These are phyloP conservation scores for Acleris holmiana DNA, from an alignment of 2,888 invertebrate genomes.

Conservation along the genomic window DNA sequence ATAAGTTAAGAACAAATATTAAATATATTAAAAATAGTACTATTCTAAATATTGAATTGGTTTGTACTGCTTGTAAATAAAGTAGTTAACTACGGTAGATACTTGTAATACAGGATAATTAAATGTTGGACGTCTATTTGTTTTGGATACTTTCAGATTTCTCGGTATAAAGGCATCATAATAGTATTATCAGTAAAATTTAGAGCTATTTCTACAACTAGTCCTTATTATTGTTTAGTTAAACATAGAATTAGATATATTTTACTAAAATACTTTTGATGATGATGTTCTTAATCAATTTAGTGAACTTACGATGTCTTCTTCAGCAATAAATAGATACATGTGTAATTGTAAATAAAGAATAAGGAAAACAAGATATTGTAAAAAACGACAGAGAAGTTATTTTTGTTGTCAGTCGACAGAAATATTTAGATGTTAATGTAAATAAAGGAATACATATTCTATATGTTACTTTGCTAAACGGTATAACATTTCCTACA, in stretches of 20 bases:
- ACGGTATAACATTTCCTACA: constrained; percentile 33
- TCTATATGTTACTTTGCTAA: constrained; percentile 32
- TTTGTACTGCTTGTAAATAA: constrained; percentile 77
- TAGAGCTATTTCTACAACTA: constrained; percentile 81
- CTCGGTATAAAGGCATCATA: constrained; percentile 52
- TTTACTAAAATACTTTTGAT: constrained; percentile 66
- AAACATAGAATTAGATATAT: constrained; percentile 70
- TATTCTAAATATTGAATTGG: constrained; percentile 66
- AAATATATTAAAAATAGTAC: constrained; percentile 60
- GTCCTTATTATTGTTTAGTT: constrained; percentile 77
- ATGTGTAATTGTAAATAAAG: constrained; percentile 78
- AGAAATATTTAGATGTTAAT: constrained; percentile 63
- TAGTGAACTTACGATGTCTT: constrained; percentile 71
- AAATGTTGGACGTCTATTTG: constrained; percentile 48
- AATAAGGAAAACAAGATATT: constrained; percentile 61
- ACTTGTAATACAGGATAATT: constrained; percentile 50
- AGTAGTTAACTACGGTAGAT: constrained; percentile 44
- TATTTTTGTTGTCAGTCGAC: constrained; percentile 79
- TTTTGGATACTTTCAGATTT: constrained; percentile 46
- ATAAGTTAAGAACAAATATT: constrained; percentile 75
- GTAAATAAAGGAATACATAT: constrained; percentile 36
- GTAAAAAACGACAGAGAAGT: constrained; percentile 73
- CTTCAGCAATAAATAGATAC: constrained; percentile 78
- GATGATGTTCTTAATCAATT: constrained; percentile 62
- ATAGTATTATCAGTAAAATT: constrained; percentile 59